Conservation (phyloP, 2,113 vertebrate genomes). For the Sander vitreus region DNA sequence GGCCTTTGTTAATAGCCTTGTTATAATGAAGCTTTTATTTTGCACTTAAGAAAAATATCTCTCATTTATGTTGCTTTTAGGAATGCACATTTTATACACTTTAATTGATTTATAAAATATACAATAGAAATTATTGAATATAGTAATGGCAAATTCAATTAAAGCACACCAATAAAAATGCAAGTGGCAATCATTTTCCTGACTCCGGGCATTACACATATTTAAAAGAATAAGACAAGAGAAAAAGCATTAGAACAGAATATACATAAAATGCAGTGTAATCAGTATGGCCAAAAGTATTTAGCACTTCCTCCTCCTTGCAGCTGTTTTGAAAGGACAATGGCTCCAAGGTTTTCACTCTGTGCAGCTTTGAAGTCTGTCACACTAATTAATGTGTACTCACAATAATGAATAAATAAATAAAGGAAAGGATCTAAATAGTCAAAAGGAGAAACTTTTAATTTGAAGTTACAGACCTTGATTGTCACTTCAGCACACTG, state of each 20-base stretch:
- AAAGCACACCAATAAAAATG: background rate
- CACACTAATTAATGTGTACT: constrained; percentile 13
- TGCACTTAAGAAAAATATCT: background rate
- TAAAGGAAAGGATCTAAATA: background rate
- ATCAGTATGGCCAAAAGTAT: background rate
- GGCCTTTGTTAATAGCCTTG: background rate
- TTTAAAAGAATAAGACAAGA: background rate
- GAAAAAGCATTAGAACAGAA: background rate
- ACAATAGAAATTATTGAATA: background rate
- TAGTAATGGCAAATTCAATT: background rate
- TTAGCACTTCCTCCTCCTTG: background rate
- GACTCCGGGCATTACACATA: no score
- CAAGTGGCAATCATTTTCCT: background rate
- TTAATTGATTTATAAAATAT: background rate
- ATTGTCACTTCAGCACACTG: background rate
- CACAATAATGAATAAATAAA: background rate
- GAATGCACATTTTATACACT: background rate
- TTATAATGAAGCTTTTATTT: constrained; percentile 8
- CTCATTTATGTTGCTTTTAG: background rate
- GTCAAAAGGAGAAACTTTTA: background rate
- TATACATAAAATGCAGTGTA: background rate
- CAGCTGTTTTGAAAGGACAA: constrained; percentile 17
- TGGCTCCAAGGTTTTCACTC: background rate
- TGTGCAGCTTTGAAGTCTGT: background rate
- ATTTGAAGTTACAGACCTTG: background rate